Evolutionary conservation across 2,888 invertebrate species (phyloP).

Genomic region (Sesia bembeciformis): DNA sequence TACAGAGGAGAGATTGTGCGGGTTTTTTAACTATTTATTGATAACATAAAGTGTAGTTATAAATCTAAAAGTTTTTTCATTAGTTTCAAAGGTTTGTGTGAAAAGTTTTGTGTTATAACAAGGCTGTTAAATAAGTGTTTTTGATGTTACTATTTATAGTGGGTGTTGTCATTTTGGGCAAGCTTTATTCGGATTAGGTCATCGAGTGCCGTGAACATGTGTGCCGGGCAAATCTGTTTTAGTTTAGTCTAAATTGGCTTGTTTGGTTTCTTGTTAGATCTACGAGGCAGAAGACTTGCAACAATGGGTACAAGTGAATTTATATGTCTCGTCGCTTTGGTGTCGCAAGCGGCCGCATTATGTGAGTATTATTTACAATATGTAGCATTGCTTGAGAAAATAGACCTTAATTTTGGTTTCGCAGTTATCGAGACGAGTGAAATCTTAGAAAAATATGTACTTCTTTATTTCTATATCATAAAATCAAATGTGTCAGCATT

Average conservation of each 20-base stretch:
- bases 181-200: constrained; percentile 69
- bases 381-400: too few species aligned
- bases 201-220: constrained; percentile 66
- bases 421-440: too few species aligned
- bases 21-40: background rate
- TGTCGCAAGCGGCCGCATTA: constrained; percentile 51
- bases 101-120: constrained; percentile 37
- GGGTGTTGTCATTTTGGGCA: constrained; percentile 71
- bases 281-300: constrained; percentile 41
- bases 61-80: background rate
- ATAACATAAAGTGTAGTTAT: background rate
- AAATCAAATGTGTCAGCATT: too few species aligned
- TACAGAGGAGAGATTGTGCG: background rate
- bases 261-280: constrained; percentile 64
- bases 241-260: constrained; percentile 41
- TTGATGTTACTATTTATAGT: constrained; percentile 76
- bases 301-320: constrained; percentile 56
- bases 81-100: background rate
- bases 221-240: constrained; percentile 59
- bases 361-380: constrained; percentile 42
- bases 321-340: constrained; percentile 48
- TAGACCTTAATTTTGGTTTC: too few species aligned
- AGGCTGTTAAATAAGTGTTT: constrained; percentile 36
- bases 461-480: too few species aligned
- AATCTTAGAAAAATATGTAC: too few species aligned